Evolutionary conservation across 2,888 invertebrate species (phyloP), one percentile per base, ranked within the genome.

Genomic region (Eupeodes latifasciatus): DNA sequence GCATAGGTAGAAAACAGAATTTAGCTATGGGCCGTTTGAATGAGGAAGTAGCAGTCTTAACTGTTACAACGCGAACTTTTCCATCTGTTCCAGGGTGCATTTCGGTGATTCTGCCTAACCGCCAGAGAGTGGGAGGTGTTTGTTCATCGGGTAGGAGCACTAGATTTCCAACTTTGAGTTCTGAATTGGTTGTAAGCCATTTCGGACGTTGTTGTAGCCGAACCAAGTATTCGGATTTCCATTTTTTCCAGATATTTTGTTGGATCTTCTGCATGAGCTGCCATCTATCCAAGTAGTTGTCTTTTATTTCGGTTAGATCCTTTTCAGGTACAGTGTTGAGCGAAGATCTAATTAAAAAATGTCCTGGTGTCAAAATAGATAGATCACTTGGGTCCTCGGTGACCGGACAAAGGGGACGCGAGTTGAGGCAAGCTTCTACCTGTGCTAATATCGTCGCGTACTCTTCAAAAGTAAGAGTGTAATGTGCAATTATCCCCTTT

Each of bases 31-130:
- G n/a, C n/a, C n/a, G 47, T 62, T 34, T 74, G 4, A 80, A 57
- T 49, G 57, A 53, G 5, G 64, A 16, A 7, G 66, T 57, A 66
- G 80, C 66, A 2, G 75, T 81, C 47, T 67, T 75, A 5, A 81
- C 36, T 47, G 72, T 80, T 9, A 74, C 74, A 2, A 81, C 74
- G 4, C 74, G 57, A 14, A 59, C 14, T 12, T 57, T 72, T 55
- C 49, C 81, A 59, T 81, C 74, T 16, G 66, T 36, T 67, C 81
- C 67, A 6, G 81, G 51, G 47, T 81, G 75, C 27, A 53, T 81
- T 10, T 12, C 74, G 10, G 19, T 55, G 12, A 74, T 74, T 51
- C 66, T 74, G 2, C 74, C 80, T 16, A 72, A 57, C 6, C 57
- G 57, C 57, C 80, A 81, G 6, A 75, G 61, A 5, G 67, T 75